Evolutionary conservation across 2,797 vertebrate species (phyloP).

Genomic region (Euphonia xanthogaster): DNA sequence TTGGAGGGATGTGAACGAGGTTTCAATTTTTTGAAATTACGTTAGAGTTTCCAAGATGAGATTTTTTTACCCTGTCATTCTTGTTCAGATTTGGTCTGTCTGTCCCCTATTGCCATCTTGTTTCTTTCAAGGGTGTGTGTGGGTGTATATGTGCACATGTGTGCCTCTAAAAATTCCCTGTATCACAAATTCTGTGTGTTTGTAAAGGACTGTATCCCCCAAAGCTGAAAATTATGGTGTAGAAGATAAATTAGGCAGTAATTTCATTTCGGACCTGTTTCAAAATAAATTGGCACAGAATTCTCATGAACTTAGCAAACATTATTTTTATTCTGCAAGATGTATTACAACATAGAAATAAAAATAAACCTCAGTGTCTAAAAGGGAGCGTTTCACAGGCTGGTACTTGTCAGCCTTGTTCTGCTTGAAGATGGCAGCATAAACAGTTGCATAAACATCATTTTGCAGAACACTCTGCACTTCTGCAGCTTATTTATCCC

Average conservation of each 20-base stretch:
- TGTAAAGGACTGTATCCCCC: not conserved
- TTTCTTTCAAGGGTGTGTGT: accelerated
- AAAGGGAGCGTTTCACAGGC: not conserved
- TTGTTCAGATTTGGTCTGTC: not conserved
- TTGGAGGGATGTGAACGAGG: not conserved
- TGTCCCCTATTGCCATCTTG: not conserved
- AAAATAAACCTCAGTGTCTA: not conserved
- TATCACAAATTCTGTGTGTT: not conserved
- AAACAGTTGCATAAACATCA: not conserved
- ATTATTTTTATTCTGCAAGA: not conserved
- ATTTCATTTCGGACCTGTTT: not conserved
- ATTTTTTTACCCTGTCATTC: not conserved
- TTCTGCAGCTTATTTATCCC: not conserved
- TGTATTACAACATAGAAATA: not conserved
- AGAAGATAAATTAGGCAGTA: not conserved
- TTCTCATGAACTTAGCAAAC: not conserved
- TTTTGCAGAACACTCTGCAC: not conserved
- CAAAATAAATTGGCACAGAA: not conserved
- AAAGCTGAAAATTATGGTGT: not conserved
- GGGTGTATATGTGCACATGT: accelerated
- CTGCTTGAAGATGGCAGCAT: not conserved
- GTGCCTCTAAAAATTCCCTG: not conserved
- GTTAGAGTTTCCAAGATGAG: not conserved
- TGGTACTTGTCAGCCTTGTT: not conserved
- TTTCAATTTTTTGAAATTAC: not conserved